phyloP scores from a whole-genome alignment of 2,888 invertebrate species.

The Drosophila glabriapex region DNA sequence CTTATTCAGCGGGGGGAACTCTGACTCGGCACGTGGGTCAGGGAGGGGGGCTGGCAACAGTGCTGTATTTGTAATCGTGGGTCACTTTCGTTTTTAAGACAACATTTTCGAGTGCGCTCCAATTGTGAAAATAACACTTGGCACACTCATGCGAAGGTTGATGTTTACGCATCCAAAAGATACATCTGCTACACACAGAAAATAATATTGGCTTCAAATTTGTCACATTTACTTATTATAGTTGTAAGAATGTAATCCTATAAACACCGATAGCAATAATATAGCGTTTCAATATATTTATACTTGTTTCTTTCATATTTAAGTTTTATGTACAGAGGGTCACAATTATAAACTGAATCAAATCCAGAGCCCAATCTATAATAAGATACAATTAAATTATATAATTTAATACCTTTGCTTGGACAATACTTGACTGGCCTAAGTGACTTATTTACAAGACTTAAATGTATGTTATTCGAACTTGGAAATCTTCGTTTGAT shows the following conservation, averaged over 20 bases:
- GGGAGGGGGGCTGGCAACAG: not conserved
- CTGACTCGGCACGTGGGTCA: slow-evolving; percentile 14
- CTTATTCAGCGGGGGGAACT: slow-evolving; percentile 38
- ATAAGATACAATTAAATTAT: not conserved
- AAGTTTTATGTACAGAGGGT: not conserved
- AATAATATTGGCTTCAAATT: not conserved
- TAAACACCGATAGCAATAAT: not conserved
- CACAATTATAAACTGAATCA: not conserved
- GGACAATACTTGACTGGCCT: not conserved
- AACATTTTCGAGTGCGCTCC: slow-evolving; percentile 71
- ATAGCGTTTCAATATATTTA: not conserved
- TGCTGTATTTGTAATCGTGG: slow-evolving; percentile 64
- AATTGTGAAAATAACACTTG: slow-evolving; percentile 79
- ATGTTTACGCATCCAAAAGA: slow-evolving; percentile 44
- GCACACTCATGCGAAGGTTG: slow-evolving; percentile 77
- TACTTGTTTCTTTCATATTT: not conserved
- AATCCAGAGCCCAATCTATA: not conserved
- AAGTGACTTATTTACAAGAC: not conserved
- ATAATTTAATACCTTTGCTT: not conserved
- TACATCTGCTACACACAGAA: slow-evolving; percentile 22
- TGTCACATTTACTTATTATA: not conserved
- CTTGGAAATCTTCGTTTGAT: not conserved
- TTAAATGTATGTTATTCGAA: not conserved
- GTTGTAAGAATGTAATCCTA: not conserved
- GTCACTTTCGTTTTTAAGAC: slow-evolving; percentile 79